Conservation (phyloP, 2,888 invertebrate species). For the Vanessa cardui region DNA sequence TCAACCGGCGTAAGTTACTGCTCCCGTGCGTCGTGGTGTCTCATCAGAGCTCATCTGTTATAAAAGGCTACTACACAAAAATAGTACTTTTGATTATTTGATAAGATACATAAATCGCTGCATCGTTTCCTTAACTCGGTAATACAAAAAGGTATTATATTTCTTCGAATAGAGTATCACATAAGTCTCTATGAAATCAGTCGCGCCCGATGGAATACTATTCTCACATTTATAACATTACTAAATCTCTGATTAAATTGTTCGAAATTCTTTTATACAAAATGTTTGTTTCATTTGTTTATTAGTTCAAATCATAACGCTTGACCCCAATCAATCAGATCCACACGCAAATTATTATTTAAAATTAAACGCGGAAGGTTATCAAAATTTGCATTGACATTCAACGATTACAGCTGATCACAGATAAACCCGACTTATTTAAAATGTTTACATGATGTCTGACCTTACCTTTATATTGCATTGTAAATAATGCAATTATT, state of each 20-base stretch:
- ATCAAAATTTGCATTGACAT: slow-evolving; percentile 7
- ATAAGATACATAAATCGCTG: too few species aligned
- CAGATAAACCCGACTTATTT: slow-evolving; percentile 1
- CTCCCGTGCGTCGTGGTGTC: too few species aligned
- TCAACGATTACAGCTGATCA: neutral
- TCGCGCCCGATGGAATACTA: too few species aligned
- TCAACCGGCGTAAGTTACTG: too few species aligned
- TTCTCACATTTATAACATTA: neutral
- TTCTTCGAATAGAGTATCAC: too few species aligned
- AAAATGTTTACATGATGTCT: neutral
- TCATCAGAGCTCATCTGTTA: too few species aligned
- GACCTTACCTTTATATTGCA: neutral
- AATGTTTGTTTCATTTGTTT: neutral
- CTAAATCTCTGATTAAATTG: neutral
- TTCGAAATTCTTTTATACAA: too few species aligned
- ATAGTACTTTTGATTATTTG: too few species aligned
- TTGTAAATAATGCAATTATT: neutral
- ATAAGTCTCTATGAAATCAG: too few species aligned
- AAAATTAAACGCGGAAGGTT: slow-evolving; percentile 1
- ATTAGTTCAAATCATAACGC: neutral
- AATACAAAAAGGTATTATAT: too few species aligned
- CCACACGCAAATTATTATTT: neutral
- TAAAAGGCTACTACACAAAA: too few species aligned
- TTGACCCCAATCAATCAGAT: slow-evolving; percentile 5
- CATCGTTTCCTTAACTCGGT: too few species aligned